A percentile compares a stretch with the other conserved stretches of the same genome.
Conservation (phyloP, 2,797 vertebrate species). For the Girardinus metallicus region DNA sequence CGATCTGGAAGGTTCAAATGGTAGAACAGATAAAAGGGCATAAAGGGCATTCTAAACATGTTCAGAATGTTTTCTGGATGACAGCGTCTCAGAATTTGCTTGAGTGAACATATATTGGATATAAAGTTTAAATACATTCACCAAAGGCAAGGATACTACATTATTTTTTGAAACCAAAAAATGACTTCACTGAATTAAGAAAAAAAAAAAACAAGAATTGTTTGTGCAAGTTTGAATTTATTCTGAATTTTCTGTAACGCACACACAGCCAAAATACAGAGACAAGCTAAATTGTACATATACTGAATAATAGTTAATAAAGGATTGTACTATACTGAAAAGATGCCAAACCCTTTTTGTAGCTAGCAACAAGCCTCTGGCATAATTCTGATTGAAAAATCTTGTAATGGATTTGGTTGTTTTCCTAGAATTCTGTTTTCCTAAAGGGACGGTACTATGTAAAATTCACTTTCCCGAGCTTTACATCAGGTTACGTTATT, state of each 20-base stretch:
- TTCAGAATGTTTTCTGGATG: too few relatives aligned
- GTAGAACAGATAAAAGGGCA: too few relatives aligned
- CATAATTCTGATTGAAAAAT: background rate
- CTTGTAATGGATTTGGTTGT: background rate
- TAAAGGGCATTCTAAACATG: too few relatives aligned
- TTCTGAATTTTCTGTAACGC: background rate
- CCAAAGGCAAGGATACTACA: too few relatives aligned
- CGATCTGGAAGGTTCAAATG: background rate
- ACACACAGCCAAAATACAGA: background rate
- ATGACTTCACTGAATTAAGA: background rate
- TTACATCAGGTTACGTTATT: too few relatives aligned
- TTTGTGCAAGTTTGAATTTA: background rate
- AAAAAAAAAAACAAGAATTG: background rate
- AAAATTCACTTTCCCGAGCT: too few relatives aligned
- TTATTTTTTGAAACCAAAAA: background rate
- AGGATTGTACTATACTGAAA: too few relatives aligned
- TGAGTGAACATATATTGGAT: too few relatives aligned
- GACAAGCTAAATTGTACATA: background rate
- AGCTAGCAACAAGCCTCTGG: background rate
- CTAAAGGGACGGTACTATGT: too few relatives aligned
- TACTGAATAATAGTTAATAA: background rate
- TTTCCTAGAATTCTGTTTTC: background rate
- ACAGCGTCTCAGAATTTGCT: too few relatives aligned
- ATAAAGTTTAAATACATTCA: too few relatives aligned
- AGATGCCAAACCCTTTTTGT: background rate